Conservation (phyloP, 2,797 vertebrate species). For the Alfaro cultratus region DNA sequence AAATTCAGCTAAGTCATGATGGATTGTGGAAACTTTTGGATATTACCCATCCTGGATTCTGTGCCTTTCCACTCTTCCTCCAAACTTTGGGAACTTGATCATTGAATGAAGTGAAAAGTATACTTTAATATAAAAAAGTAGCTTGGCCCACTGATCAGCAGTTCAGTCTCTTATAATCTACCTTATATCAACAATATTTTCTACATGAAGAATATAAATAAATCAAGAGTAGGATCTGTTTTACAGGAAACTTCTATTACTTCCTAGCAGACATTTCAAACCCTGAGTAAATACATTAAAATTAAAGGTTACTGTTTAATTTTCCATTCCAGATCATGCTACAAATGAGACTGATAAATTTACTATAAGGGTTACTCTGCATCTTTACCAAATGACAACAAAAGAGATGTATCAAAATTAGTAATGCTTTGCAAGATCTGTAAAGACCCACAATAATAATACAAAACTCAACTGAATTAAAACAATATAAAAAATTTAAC, state of each 20-base stretch:
- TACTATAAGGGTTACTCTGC: neutral
- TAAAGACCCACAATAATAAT: neutral
- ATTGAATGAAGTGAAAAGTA: neutral
- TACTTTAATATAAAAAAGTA: neutral
- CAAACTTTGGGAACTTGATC: neutral
- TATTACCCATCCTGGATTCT: neutral
- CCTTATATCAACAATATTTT: neutral
- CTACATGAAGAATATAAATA: neutral
- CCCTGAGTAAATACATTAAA: neutral
- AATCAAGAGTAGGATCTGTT: neutral
- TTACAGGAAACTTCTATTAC: neutral
- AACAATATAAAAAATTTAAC: neutral
- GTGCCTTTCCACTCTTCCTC: neutral
- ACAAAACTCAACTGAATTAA: neutral
- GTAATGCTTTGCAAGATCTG: neutral
- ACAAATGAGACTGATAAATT: neutral
- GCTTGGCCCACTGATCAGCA: neutral
- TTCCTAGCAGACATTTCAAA: neutral
- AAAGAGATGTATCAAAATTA: neutral
- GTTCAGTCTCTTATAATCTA: neutral
- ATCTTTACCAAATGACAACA: neutral
- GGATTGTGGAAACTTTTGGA: neutral
- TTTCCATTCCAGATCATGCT: neutral
- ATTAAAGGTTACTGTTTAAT: neutral
- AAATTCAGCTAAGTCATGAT: neutral